Conservation (phyloP, 2,888 invertebrate species). For the Microdon myrmicae region DNA sequence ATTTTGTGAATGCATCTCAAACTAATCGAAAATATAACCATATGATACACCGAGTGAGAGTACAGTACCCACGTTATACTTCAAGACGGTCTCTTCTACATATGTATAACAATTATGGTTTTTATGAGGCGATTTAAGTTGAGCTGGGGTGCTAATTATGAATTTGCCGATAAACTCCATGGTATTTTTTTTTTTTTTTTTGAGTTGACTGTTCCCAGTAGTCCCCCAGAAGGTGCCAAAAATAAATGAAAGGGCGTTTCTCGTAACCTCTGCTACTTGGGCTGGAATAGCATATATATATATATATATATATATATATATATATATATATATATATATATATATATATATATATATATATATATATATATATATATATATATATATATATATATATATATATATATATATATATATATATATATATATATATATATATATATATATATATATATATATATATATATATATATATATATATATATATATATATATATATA, state of each 20-base stretch:
- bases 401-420: constrained; percentile 31
- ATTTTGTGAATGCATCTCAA: too few species aligned
- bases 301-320: constrained; percentile 26
- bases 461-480: constrained; percentile 32
- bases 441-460: constrained; percentile 27
- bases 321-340: constrained; percentile 32
- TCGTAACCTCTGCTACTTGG: constrained; percentile 18
- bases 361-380: constrained; percentile 21
- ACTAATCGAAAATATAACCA: too few species aligned
- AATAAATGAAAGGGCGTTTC: constrained; percentile 33
- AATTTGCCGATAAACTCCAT: too few species aligned
- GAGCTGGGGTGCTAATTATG: too few species aligned
- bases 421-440: constrained; percentile 39
- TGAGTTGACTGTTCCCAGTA: constrained; percentile 40
- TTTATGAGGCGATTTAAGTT: too few species aligned
- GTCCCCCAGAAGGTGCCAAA: too few species aligned
- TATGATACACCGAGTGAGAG: too few species aligned
- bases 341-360: constrained; percentile 20
- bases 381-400: constrained; percentile 26
- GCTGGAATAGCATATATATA: constrained; percentile 27
- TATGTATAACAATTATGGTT: too few species aligned
- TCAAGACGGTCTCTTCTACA: too few species aligned
- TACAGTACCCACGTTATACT: too few species aligned
- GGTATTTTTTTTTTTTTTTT: constrained; percentile 6
- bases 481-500: constrained; percentile 34